A percentile compares a stretch with the other conserved stretches of the same genome.
Evolutionary conservation across 2,888 invertebrate species (phyloP).

Genomic region (Limenitis camilla): DNA sequence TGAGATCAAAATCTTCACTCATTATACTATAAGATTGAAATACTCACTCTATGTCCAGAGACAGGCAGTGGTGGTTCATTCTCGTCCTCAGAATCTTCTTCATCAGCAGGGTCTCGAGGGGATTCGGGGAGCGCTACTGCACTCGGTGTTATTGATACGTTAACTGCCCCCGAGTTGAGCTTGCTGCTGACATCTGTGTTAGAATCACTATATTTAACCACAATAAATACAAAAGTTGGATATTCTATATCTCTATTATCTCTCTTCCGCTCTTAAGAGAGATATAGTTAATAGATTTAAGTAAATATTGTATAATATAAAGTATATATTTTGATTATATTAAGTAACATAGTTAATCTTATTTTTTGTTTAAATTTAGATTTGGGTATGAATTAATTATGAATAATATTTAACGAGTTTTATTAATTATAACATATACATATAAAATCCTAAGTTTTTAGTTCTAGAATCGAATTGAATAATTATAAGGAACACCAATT

Average conservation of each 20-base stretch:
- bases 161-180: conserved; percentile 70
- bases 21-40: neutral
- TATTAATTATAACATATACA: too few species aligned
- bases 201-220: neutral
- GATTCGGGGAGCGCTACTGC: conserved; percentile 61
- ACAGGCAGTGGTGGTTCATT: conserved; percentile 77
- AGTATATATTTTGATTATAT: too few species aligned
- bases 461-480: neutral
- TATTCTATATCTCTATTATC: too few species aligned
- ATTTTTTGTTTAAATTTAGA: too few species aligned
- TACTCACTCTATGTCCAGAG: conserved; percentile 81
- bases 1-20: neutral
- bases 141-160: conserved; percentile 75
- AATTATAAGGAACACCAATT: neutral
- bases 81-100: conserved; percentile 78
- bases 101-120: conserved; percentile 61
- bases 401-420: too few species aligned
- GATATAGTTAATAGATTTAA: too few species aligned
- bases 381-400: too few species aligned
- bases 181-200: conserved; percentile 64
- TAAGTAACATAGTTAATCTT: too few species aligned
- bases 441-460: too few species aligned
- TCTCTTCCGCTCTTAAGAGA: too few species aligned
- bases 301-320: too few species aligned
- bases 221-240: too few species aligned